phyloP scores from a whole-genome alignment of 2,888 invertebrate species.

The Lepidocyrtoides sp. region DNA sequence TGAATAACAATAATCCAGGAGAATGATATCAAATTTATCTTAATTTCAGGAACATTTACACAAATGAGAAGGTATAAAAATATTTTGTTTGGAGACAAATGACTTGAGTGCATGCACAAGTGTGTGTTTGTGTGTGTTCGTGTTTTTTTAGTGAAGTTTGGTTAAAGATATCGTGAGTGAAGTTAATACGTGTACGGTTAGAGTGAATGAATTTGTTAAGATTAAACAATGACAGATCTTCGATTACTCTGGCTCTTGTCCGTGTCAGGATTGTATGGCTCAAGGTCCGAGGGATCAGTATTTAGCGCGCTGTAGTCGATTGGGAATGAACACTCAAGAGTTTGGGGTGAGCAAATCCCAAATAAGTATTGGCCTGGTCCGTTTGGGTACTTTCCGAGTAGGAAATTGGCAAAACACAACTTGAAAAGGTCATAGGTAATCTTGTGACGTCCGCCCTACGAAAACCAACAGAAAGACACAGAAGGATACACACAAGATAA shows the following conservation, averaged over 20 bases:
- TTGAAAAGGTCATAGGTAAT: slow-evolving; percentile 91
- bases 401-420: slow-evolving; percentile 92
- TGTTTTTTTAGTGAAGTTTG: neutral
- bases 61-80: slow-evolving; percentile 51
- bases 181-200: slow-evolving; percentile 32
- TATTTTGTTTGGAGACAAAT: slow-evolving; percentile 40
- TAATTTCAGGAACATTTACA: slow-evolving; percentile 20
- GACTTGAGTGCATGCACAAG: slow-evolving; percentile 5
- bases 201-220: slow-evolving; percentile 23
- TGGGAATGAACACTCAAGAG: slow-evolving; percentile 88
- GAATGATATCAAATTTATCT: slow-evolving; percentile 37
- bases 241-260: slow-evolving; percentile 89
- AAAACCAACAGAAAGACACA: too few species aligned
- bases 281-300: slow-evolving; percentile 90
- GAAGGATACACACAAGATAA: too few species aligned
- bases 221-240: slow-evolving; percentile 90
- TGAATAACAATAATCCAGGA: slow-evolving; percentile 48
- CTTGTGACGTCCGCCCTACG: slow-evolving; percentile 90
- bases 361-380: slow-evolving; percentile 92
- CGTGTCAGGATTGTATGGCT: slow-evolving; percentile 91
- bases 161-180: slow-evolving; percentile 23
- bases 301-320: slow-evolving; percentile 93
- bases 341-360: slow-evolving; percentile 87
- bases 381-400: slow-evolving; percentile 92
- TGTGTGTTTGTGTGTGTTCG: slow-evolving; percentile 31